Evolutionary conservation across 2,113 vertebrate genomes (phyloP), one percentile per base, ranked within the genome.

Genomic region (Regulus satrapa): DNA sequence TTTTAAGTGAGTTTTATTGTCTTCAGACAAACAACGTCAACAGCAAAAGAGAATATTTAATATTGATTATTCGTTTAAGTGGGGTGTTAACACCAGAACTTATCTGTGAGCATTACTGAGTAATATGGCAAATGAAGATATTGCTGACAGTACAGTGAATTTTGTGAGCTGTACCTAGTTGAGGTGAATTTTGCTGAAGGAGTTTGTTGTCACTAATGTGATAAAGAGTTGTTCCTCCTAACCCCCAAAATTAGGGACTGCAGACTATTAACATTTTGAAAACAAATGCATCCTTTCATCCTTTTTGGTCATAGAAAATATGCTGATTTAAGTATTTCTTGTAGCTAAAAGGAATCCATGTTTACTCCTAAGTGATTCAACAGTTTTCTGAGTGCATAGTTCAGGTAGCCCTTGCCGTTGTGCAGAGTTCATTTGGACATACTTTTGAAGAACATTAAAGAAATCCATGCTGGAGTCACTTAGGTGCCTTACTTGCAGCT

Each of bases 401-500:
- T 85, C 31, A 23, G 29, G 52, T 66, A 64, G 46, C 62, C 52
- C 45, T 76, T 69, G 67, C 74, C 41, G 26, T 49, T 66, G 52
- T 87, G 63, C 81, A 74, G 58, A 10, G 52, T 78, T 88, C 7
- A 10, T 85, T 76, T 91, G 72, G 58, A 48, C 7, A 0, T 78
- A 36, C 72, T 86, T 18, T 88, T 84, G 84, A 45, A 86, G 89
- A 80, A 58, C 52, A 80, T 18, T 23, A 58, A 89, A 72, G 56
- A 83, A 82, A 46, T 73, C 29, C 6, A 17, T 51, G 21, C 51
- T 85, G 73, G 69, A 88, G 51, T 95, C 48, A 69, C 40, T 89
- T 63, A 82, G 91, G 61, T 95, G 88, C 90, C 84, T 95, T 90
- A 93, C 26, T 84, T 93, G 54, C 41, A 81, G 74, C 40, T 90